phyloP scores from a whole-genome alignment of 2,113 vertebrate species.

The Halichoeres trimaculatus region DNA sequence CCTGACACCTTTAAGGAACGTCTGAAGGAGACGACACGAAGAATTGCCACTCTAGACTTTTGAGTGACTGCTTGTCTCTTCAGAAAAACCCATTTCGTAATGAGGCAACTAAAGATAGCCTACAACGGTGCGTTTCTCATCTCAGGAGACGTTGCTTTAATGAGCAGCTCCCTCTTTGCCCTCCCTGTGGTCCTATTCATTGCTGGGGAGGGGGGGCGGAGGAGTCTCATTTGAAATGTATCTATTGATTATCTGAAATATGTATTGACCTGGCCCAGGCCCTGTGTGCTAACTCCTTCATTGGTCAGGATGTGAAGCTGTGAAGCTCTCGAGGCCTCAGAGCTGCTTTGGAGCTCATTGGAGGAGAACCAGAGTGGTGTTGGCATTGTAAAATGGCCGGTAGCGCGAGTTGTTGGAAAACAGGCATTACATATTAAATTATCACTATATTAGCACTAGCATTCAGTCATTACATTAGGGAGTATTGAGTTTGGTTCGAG shows the following conservation, averaged over 20 bases:
- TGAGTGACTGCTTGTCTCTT: conserved; percentile 61
- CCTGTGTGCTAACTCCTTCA: conserved; percentile 41
- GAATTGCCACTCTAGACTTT: conserved; percentile 65
- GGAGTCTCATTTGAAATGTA: conserved; percentile 68
- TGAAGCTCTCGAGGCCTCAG: conserved; percentile 13
- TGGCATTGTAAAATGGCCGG: conserved; percentile 79
- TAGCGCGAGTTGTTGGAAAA: conserved; percentile 80
- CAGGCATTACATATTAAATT: conserved; percentile 87
- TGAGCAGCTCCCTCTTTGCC: conserved; percentile 61
- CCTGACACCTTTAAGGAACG: conserved; percentile 33
- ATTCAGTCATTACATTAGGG: conserved; percentile 87
- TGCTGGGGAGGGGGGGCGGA: conserved; percentile 30
- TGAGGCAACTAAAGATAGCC: conserved; percentile 70
- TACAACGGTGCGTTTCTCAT: conserved; percentile 41
- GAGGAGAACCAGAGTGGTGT: conserved; percentile 70
- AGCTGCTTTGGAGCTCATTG: conserved; percentile 45
- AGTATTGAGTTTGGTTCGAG: conserved; percentile 82
- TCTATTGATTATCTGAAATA: conserved; percentile 79
- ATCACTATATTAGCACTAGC: conserved; percentile 87
- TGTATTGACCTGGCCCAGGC: conserved; percentile 49
- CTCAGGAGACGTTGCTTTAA: conserved; percentile 71
- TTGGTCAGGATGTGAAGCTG: conserved; percentile 27
- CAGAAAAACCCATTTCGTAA: conserved; percentile 71
- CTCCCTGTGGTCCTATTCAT: conserved; percentile 65
- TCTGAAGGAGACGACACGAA: conserved; percentile 43